Evolutionary conservation across 2,113 vertebrate genomes (phyloP).

Genomic region (Poeciliopsis retropinna): DNA sequence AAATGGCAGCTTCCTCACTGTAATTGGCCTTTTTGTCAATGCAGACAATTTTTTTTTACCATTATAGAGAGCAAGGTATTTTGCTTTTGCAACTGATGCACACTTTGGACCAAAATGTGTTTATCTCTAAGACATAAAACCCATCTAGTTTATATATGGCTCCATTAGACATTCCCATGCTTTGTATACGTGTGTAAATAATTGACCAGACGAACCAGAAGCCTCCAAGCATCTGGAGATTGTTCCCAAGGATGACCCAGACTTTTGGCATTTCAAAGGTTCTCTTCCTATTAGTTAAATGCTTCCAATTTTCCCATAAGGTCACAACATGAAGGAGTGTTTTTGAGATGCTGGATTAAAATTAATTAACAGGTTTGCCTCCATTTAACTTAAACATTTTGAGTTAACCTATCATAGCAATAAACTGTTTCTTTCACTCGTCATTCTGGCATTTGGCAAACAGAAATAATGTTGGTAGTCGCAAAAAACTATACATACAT

Average conservation of each 20-base stretch:
- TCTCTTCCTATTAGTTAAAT: not conserved
- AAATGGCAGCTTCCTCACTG: too few relatives aligned
- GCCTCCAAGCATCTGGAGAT: not conserved
- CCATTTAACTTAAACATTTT: too few relatives aligned
- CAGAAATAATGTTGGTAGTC: not conserved
- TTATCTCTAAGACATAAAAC: too few relatives aligned
- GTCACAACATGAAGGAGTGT: not conserved
- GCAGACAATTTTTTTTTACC: too few relatives aligned
- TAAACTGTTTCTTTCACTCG: not conserved
- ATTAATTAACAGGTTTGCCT: not conserved
- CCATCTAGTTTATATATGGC: too few relatives aligned
- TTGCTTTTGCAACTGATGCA: too few relatives aligned
- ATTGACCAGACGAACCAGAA: not conserved
- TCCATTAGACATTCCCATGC: too few relatives aligned
- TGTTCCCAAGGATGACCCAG: not conserved
- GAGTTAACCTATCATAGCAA: not conserved
- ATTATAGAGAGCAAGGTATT: too few relatives aligned
- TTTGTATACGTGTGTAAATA: too few relatives aligned
- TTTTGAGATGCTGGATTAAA: not conserved
- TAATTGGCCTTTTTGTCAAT: too few relatives aligned
- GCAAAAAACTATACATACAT: not conserved
- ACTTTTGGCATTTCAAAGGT: not conserved
- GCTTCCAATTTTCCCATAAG: not conserved
- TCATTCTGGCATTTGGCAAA: not conserved
- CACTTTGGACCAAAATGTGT: too few relatives aligned